These are phyloP conservation scores for Phyllotis vaccarum DNA, from an alignment of 2,797 vertebrate genomes.

Conservation along the genomic window DNA sequence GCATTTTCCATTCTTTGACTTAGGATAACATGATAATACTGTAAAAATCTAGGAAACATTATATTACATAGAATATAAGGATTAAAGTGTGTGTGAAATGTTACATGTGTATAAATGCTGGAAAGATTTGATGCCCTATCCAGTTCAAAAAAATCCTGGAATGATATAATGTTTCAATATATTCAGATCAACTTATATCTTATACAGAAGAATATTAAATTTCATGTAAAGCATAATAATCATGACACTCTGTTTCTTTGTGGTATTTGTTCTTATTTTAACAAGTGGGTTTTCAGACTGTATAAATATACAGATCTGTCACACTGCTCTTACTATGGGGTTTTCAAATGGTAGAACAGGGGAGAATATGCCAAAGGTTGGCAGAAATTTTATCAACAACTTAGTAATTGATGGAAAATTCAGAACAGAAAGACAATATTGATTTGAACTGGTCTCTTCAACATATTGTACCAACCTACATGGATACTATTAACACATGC, in stretches of 20 bases:
- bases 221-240: background rate
- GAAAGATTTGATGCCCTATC: background rate
- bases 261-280: slow-evolving; percentile 33
- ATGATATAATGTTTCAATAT: slow-evolving; percentile 13
- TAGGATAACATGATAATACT: background rate
- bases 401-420: slow-evolving; percentile 84
- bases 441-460: slow-evolving; percentile 82
- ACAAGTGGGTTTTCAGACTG: slow-evolving; percentile 48
- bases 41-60: slow-evolving; percentile 40
- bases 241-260: background rate
- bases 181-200: background rate
- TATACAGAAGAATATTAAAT: background rate
- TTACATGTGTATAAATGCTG: background rate
- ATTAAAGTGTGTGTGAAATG: background rate
- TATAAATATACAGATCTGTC: slow-evolving; percentile 62
- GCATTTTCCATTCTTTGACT: background rate
- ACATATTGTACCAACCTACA: slow-evolving; percentile 68
- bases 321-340: slow-evolving; percentile 58
- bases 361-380: slow-evolving; percentile 78
- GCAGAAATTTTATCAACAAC: slow-evolving; percentile 80
- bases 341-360: slow-evolving; percentile 75
- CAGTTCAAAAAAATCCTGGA: slow-evolving; percentile 16
- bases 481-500: slow-evolving; percentile 74
- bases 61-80: background rate
- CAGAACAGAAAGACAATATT: slow-evolving; percentile 83